These are phyloP conservation scores for Lucilia cuprina DNA, from an alignment of 1,140 invertebrate genomes.

Conservation along the genomic window DNA sequence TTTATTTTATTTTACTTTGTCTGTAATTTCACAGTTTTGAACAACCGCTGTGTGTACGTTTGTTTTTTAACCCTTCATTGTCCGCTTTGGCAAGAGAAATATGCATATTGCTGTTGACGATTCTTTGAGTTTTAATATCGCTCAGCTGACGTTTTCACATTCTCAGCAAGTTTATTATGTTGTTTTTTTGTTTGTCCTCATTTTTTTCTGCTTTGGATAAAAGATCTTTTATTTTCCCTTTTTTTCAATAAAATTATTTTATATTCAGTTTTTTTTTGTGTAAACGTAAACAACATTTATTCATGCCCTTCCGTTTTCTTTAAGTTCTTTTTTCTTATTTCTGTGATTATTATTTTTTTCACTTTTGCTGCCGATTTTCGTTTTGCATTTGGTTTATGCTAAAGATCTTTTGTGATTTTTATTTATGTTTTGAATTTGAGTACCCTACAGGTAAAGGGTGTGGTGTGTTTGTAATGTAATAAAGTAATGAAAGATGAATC, in stretches of 20 bases:
- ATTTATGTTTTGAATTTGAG: neutral
- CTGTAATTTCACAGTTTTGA: neutral
- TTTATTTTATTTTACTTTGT: neutral
- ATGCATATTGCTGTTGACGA: neutral
- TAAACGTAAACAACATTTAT: slow-evolving; percentile 2
- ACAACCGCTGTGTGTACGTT: neutral
- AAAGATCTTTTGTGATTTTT: neutral
- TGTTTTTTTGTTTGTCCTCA: neutral
- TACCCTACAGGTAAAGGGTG: neutral
- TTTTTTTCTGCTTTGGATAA: neutral
- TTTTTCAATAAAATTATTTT: neutral
- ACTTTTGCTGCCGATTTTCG: neutral
- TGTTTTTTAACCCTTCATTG: neutral
- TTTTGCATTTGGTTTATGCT: neutral
- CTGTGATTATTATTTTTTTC: neutral
- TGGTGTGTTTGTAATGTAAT: too few species aligned
- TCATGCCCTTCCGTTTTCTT: slow-evolving; percentile 4
- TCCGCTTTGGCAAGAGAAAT: neutral
- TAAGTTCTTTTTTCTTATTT: neutral
- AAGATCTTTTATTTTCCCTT: slow-evolving; percentile 1
- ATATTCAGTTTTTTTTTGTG: neutral
- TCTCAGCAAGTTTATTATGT: slow-evolving; percentile 5
- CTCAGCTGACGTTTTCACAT: neutral
- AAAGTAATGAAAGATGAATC: too few species aligned
- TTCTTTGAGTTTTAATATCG: neutral